Percentiles rank a stretch among this genome's conserved stretches.
Evolutionary conservation across 2,113 vertebrate species (phyloP).

Genomic region (Nansenia antarctica): DNA sequence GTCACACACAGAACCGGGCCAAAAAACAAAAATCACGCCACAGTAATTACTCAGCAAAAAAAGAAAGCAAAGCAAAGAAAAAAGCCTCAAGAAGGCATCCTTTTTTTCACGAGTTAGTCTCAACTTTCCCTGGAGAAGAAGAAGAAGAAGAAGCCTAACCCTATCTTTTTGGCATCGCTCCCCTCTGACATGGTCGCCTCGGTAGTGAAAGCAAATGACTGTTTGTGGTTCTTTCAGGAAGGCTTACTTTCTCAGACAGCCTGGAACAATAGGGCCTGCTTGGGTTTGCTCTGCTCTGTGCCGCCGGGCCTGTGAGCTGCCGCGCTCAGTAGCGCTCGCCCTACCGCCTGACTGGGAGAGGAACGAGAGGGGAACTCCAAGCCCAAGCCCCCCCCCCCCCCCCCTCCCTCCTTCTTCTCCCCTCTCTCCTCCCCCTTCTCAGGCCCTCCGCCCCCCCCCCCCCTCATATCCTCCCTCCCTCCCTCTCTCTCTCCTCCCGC

Average conservation of each 20-base stretch:
- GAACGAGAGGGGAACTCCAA: slow-evolving; percentile 64
- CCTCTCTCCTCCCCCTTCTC: too few relatives aligned
- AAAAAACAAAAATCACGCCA: too few relatives aligned
- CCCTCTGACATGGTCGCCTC: too few relatives aligned
- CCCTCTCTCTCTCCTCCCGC: slow-evolving; percentile 39
- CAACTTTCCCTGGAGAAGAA: too few relatives aligned
- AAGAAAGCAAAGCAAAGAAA: too few relatives aligned
- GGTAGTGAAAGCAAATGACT: slow-evolving; percentile 24
- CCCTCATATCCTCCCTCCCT: neutral
- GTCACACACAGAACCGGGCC: too few relatives aligned
- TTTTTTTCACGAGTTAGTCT: too few relatives aligned
- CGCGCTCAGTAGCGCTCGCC: slow-evolving; percentile 37
- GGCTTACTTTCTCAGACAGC: slow-evolving; percentile 53
- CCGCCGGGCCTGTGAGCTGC: slow-evolving; percentile 31
- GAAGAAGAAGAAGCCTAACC: neutral
- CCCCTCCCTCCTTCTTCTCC: neutral
- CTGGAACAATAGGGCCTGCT: slow-evolving; percentile 64
- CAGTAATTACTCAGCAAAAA: too few relatives aligned
- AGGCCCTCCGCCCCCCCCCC: neutral
- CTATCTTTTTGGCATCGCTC: neutral
- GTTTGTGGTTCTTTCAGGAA: slow-evolving; percentile 66
- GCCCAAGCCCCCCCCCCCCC: slow-evolving; percentile 40
- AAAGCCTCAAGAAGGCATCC: too few relatives aligned
- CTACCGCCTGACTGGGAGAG: slow-evolving; percentile 15
- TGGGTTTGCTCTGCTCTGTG: slow-evolving; percentile 43